phyloP scores from a whole-genome alignment of 2,888 invertebrate species.

The Spodoptera exigua region DNA sequence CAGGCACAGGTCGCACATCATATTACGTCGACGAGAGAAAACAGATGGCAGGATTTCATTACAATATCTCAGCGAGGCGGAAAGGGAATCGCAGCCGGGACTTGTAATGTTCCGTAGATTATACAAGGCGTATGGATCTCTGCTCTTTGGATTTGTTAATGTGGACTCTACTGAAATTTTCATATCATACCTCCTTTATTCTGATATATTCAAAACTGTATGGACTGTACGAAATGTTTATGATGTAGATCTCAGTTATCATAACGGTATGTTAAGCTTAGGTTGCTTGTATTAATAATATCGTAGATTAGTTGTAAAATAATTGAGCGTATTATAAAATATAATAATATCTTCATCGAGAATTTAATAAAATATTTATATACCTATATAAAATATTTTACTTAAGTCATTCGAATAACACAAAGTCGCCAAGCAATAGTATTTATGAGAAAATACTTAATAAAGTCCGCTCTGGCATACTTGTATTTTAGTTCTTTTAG shows the following conservation, averaged over 20 bases:
- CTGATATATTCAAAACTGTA: slow-evolving; percentile 23
- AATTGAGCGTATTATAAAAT: too few species aligned
- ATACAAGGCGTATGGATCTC: slow-evolving; percentile 77
- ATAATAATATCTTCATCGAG: too few species aligned
- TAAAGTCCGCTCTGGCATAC: slow-evolving; percentile 9
- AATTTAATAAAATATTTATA: too few species aligned
- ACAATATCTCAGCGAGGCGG: slow-evolving; percentile 83
- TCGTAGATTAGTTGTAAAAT: too few species aligned
- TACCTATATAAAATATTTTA: slow-evolving; percentile 11
- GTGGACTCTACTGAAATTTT: slow-evolving; percentile 56
- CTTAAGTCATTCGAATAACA: slow-evolving; percentile 25
- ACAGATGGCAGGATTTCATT: slow-evolving; percentile 87
- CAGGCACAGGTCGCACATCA: slow-evolving; percentile 77
- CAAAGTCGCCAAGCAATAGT: slow-evolving; percentile 26
- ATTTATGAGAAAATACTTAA: slow-evolving; percentile 4
- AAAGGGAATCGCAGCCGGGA: slow-evolving; percentile 79
- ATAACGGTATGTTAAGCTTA: too few species aligned
- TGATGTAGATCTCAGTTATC: too few species aligned
- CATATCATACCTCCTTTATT: slow-evolving; percentile 45
- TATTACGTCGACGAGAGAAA: slow-evolving; percentile 80
- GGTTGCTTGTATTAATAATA: neutral
- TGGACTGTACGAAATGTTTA: neutral
- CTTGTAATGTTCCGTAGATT: slow-evolving; percentile 79
- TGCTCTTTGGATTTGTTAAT: slow-evolving; percentile 70
- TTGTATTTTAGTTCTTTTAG: slow-evolving; percentile 1